Evolutionary conservation across 2,888 invertebrate genomes (phyloP), one percentile per base, ranked within the genome.

Genomic region (Agonopterix arenella): DNA sequence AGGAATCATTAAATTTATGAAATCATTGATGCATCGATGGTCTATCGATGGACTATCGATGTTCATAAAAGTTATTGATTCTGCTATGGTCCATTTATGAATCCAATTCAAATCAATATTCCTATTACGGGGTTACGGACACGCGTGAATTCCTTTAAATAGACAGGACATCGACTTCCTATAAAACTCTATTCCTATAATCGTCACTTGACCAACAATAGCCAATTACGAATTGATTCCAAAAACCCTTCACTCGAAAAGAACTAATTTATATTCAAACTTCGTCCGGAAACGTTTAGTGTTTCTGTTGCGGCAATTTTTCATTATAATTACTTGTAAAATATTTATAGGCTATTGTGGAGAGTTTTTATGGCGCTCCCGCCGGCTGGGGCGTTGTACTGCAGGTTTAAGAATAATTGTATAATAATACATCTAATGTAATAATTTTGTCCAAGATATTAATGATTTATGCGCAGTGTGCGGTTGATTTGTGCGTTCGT

Each of bases 261-360:
- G 5, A 28, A 5, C 66, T 70, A 74, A 78, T 77, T 77, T 73
- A 76, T 68, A 73, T 73, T 69, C 68, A 65, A 66, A 72, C 55
- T 57, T 57, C 55, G 64, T 60, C 79, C 80, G 80, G 81, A 80
- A 78, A 76, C 77, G 61, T 76, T 80, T 75, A 79, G 73, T 68
- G 68, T 72, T 69, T 61, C 63, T 52, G 58, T 54, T 45, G 57
- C 54, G 62, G 73, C 70, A 59, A 77, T 82, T 80, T 78, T 77
- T 84, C 81, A 81, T 79, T 76, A 76, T 81, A 84, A 86, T 85
- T 84, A 81, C 79, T 75, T 73, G 66, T 80, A 81, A 77, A 77
- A 78, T 82, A 84, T 85, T 85, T 84, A 84, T 82, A 60, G 76
- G 52, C 78, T 62, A 84, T 86, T 85, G 84, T 84, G 67, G 62